A percentile compares a stretch with the other conserved stretches of the same genome.
These are phyloP conservation scores for Tarsius wallacei DNA, from an alignment of 2,797 vertebrate genomes.

Conservation along the genomic window DNA sequence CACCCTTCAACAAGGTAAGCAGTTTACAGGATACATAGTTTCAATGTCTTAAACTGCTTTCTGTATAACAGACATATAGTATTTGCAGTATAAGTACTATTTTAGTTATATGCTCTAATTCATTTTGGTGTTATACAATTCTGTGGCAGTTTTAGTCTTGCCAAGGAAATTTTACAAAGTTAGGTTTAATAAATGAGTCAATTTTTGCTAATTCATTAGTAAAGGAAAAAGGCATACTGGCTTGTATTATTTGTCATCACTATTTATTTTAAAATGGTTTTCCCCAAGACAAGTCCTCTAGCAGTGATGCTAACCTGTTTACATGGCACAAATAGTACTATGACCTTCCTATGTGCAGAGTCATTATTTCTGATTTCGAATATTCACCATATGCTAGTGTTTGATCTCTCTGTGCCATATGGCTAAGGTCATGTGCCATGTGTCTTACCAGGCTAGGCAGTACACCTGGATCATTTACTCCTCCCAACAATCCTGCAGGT, in stretches of 20 bases:
- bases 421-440: background rate
- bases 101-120: background rate
- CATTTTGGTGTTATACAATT: background rate
- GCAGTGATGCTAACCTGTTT: background rate
- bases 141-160: background rate
- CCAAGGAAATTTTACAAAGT: slow-evolving; percentile 25
- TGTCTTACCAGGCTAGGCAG: background rate
- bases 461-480: background rate
- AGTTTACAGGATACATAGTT: background rate
- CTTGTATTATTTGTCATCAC: background rate
- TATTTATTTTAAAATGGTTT: background rate
- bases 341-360: background rate
- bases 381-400: background rate
- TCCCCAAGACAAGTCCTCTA: background rate
- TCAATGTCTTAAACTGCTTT: background rate
- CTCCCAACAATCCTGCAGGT: background rate
- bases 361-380: background rate
- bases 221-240: background rate
- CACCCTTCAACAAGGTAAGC: slow-evolving; percentile 84
- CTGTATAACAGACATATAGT: background rate
- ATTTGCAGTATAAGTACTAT: background rate
- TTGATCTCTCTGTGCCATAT: background rate
- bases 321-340: background rate
- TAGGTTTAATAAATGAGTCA: background rate
- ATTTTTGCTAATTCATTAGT: slow-evolving; percentile 16